Conservation (phyloP, 1,140 invertebrate species). For the Amphibalanus amphitrite region DNA sequence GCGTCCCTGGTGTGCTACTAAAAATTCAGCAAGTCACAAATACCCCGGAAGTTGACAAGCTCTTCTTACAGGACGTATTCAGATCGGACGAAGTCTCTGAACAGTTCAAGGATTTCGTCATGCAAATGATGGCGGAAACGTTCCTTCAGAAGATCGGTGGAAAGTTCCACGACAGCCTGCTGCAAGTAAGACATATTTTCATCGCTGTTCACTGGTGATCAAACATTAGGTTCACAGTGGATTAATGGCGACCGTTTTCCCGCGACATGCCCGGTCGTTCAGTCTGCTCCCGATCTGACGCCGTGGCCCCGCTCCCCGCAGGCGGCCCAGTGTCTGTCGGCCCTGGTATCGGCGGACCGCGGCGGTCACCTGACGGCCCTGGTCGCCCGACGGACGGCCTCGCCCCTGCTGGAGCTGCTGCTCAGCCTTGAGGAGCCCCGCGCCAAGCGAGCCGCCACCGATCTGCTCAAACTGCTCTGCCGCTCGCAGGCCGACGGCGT, state of each 20-base stretch:
- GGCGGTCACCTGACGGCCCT: neutral
- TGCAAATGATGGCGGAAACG: neutral
- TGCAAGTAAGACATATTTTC: neutral
- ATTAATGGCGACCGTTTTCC: no score
- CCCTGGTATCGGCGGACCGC: neutral
- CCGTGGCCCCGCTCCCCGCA: neutral
- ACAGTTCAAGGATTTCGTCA: neutral
- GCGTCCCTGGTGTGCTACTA: no score
- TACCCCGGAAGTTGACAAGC: no score
- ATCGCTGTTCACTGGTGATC: no score
- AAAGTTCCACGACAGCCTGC: neutral
- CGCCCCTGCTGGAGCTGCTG: neutral
- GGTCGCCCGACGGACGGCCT: neutral
- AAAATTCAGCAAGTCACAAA: no score
- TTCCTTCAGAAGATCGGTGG: neutral
- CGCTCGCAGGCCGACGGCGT: neutral
- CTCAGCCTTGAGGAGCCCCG: neutral
- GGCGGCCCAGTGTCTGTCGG: neutral
- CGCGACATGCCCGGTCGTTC: no score
- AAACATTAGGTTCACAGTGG: no score
- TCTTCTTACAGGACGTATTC: neutral
- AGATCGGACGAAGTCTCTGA: neutral
- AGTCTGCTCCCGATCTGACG: no score
- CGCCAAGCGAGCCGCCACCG: neutral
- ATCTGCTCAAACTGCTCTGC: neutral